Conservation (phyloP, 2,113 vertebrate species). For the Ctenomys sociabilis region DNA sequence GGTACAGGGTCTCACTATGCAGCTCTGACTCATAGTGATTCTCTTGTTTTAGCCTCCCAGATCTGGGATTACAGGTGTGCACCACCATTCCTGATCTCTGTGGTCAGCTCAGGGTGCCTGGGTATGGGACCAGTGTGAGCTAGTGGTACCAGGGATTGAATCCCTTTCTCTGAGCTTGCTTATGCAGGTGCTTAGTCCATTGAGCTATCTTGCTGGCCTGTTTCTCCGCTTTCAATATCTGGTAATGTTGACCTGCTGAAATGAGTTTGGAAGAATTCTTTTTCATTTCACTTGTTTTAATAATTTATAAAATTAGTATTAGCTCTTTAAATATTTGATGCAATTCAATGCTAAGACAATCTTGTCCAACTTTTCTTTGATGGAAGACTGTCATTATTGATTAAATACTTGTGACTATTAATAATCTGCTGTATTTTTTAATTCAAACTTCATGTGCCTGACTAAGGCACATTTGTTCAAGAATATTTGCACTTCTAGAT, state of each 20-base stretch:
- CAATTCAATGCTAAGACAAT: background rate
- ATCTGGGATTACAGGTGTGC: too few relatives aligned
- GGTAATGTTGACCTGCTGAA: background rate
- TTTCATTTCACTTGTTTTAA: background rate
- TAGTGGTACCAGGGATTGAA: too few relatives aligned
- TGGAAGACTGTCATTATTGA: background rate
- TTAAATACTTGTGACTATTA: background rate
- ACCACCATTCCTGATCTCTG: too few relatives aligned
- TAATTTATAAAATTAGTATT: background rate
- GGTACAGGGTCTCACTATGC: too few relatives aligned
- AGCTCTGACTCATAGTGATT: too few relatives aligned
- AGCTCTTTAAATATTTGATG: background rate
- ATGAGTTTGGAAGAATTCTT: background rate
- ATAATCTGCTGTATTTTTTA: background rate
- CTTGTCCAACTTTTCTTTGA: background rate
- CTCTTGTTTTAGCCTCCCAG: too few relatives aligned
- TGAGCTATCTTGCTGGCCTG: too few relatives aligned
- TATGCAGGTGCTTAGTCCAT: too few relatives aligned
- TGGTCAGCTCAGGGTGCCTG: too few relatives aligned
- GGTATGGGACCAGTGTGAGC: too few relatives aligned
- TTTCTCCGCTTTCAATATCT: background rate
- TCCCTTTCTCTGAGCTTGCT: too few relatives aligned
- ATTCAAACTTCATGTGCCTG: background rate
- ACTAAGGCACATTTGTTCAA: background rate
- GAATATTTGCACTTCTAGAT: background rate